A percentile compares a stretch with the other conserved stretches of the same genome.
Conservation (phyloP, 2,888 invertebrate species). For the Timema podura region DNA sequence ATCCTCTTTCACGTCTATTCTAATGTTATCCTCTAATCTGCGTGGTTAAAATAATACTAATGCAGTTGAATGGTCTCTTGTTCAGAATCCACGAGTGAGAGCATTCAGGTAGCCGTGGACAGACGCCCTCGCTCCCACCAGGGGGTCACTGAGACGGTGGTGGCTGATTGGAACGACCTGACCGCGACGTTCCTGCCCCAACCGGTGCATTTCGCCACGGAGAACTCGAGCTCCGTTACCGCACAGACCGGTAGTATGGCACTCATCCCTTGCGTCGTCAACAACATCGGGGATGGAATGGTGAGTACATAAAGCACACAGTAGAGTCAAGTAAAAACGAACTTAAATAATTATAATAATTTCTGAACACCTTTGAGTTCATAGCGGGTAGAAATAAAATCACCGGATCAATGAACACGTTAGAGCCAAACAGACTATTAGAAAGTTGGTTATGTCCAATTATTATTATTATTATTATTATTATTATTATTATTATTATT, state of each 20-base stretch:
- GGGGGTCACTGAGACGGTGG: slow-evolving; percentile 17
- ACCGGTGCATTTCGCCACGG: slow-evolving; percentile 60
- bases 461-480: too few relatives aligned
- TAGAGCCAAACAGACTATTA: too few relatives aligned
- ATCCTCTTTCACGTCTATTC: too few relatives aligned
- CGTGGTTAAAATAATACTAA: too few relatives aligned
- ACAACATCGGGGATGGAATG: slow-evolving; percentile 82
- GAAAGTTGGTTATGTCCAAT: too few relatives aligned
- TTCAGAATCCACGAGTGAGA: too few relatives aligned
- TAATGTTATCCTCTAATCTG: too few relatives aligned
- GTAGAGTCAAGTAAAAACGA: neutral
- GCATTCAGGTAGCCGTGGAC: neutral
- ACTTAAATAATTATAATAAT: too few relatives aligned
- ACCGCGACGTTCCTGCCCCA: slow-evolving; percentile 20
- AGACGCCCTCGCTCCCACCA: slow-evolving; percentile 11
- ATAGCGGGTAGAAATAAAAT: too few relatives aligned
- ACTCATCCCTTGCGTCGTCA: slow-evolving; percentile 75
- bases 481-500: neutral
- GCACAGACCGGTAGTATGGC: slow-evolving; percentile 84
- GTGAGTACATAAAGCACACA: slow-evolving; percentile 54
- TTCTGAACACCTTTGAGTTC: neutral
- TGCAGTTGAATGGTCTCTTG: too few relatives aligned
- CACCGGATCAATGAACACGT: too few relatives aligned
- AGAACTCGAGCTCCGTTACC: slow-evolving; percentile 74
- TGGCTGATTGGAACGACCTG: slow-evolving; percentile 22